A percentile compares a stretch with the other conserved stretches of the same genome.
phyloP scores from a whole-genome alignment of 2,888 invertebrate species.

The Gryllus longicercus region DNA sequence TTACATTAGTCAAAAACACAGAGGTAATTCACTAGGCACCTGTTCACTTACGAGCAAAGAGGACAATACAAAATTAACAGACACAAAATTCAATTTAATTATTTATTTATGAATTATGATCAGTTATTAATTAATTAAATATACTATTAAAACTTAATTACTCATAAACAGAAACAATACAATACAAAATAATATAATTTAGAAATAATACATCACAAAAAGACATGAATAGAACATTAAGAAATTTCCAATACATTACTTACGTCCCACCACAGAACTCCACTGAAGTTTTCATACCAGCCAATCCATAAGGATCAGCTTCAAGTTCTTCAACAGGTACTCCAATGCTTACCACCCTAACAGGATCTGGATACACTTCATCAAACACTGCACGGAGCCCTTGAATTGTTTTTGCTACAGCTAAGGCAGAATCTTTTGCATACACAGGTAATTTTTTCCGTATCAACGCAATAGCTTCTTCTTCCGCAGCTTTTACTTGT shows the following conservation, averaged over 20 bases:
- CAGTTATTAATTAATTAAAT: no score
- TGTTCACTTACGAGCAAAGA: no score
- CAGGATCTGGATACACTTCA: slow-evolving; percentile 97
- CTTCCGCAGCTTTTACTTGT: slow-evolving; percentile 85
- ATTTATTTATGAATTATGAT: no score
- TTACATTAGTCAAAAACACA: no score
- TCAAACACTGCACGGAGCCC: slow-evolving; percentile 97
- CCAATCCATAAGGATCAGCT: slow-evolving; percentile 74
- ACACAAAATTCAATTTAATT: no score
- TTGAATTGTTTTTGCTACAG: slow-evolving; percentile 83
- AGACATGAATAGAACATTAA: neutral
- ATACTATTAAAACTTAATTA: neutral
- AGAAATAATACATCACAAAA: neutral
- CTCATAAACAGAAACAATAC: neutral
- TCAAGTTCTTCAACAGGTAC: slow-evolving; percentile 86
- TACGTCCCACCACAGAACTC: slow-evolving; percentile 99
- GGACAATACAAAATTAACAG: no score
- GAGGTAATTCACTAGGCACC: no score
- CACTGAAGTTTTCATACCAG: slow-evolving; percentile 82
- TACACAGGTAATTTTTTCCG: slow-evolving; percentile 74
- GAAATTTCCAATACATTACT: slow-evolving; percentile 42
- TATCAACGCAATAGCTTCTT: slow-evolving; percentile 72
- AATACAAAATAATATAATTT: neutral
- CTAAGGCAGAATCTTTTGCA: slow-evolving; percentile 79
- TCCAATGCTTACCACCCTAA: slow-evolving; percentile 89